Evolutionary conservation across 2,797 vertebrate species (phyloP).

Genomic region (Alosa sapidissima): DNA sequence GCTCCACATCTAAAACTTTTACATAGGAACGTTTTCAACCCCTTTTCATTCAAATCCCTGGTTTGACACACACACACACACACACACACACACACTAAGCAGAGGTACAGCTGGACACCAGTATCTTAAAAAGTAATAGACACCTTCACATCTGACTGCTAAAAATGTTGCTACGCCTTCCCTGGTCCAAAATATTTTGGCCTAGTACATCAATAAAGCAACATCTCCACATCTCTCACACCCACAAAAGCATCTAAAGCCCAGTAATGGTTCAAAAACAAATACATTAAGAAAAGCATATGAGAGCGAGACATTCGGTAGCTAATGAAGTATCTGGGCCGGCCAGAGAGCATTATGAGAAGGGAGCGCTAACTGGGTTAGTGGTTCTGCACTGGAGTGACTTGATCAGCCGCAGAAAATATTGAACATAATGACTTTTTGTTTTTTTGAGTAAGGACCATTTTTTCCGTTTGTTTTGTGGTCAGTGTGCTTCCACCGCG

Average conservation of each 20-base stretch:
- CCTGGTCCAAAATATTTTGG: not conserved
- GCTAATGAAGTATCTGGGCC: constrained; percentile 40
- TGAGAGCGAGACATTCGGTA: not conserved
- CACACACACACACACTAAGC: too few species aligned
- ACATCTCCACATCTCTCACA: not conserved
- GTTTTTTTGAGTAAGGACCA: not conserved
- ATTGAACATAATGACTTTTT: not conserved
- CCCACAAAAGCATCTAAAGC: not conserved
- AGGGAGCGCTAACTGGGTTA: constrained; percentile 47
- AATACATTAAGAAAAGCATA: constrained; percentile 11
- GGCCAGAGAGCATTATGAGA: constrained; percentile 28
- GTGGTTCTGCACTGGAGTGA: constrained; percentile 16
- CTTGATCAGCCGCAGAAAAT: not conserved
- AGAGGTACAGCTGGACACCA: too few species aligned
- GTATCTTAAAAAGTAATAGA: too few species aligned
- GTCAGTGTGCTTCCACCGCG: not conserved
- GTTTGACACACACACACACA: too few species aligned
- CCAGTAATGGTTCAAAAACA: not conserved
- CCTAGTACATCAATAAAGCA: not conserved
- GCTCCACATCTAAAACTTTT: too few species aligned
- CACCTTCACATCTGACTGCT: too few species aligned
- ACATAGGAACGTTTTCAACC: too few species aligned
- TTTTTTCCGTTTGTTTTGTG: not conserved
- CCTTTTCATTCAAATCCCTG: too few species aligned
- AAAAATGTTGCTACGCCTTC: not conserved